These are phyloP conservation scores for Bombus fervidus DNA, from an alignment of 1,140 invertebrate species.

Conservation along the genomic window DNA sequence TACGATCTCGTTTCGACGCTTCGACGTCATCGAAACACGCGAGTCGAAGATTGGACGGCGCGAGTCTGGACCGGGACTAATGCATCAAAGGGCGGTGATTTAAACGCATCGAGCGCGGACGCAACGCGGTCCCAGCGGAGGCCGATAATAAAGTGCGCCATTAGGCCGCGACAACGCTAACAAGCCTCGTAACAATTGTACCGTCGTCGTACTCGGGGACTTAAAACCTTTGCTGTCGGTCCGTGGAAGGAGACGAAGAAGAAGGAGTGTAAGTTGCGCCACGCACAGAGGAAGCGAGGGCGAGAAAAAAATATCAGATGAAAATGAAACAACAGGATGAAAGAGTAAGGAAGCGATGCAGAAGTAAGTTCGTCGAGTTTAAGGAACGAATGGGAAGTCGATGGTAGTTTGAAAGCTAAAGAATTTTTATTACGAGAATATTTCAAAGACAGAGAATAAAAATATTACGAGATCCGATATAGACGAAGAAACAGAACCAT, in stretches of 20 bases:
- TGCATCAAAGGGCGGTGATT: slow-evolving; percentile 53
- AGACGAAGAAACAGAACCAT: too few species aligned
- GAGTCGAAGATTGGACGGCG: slow-evolving; percentile 37
- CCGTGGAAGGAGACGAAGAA: slow-evolving; percentile 44
- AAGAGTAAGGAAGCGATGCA: slow-evolving; percentile 38
- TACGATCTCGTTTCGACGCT: slow-evolving; percentile 24
- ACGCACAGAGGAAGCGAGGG: slow-evolving; percentile 50
- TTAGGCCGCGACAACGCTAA: slow-evolving; percentile 78
- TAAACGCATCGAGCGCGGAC: slow-evolving; percentile 28
- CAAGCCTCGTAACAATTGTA: slow-evolving; percentile 80
- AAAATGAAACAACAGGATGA: slow-evolving; percentile 27
- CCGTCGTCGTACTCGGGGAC: slow-evolving; percentile 75
- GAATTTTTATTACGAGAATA: too few species aligned
- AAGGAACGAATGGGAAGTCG: too few species aligned
- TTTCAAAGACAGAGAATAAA: too few species aligned
- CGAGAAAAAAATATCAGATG: slow-evolving; percentile 28
- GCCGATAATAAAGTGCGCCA: slow-evolving; percentile 79
- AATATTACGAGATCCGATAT: too few species aligned
- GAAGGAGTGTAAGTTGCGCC: slow-evolving; percentile 30
- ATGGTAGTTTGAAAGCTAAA: too few species aligned
- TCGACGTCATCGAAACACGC: slow-evolving; percentile 26
- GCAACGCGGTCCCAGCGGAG: slow-evolving; percentile 24
- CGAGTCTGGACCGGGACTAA: slow-evolving; percentile 28
- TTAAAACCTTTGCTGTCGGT: slow-evolving; percentile 70
- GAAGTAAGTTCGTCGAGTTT: slow-evolving; percentile 16